Evolutionary conservation across 2,888 invertebrate species (phyloP).

Genomic region (Amphipoea lucens): DNA sequence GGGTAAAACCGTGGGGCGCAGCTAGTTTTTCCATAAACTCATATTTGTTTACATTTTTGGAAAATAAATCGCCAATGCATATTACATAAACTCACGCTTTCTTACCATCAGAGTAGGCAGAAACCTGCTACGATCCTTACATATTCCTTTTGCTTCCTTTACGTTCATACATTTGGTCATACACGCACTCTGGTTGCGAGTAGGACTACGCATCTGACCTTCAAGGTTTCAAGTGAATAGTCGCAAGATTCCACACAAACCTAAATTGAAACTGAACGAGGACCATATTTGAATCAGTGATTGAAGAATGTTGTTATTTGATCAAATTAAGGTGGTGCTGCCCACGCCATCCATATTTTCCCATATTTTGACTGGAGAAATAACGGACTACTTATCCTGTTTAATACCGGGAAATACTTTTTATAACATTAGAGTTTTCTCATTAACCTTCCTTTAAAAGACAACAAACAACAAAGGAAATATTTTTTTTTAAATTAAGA

Average conservation of each 20-base stretch:
- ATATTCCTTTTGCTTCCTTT: not conserved
- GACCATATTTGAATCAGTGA: not conserved
- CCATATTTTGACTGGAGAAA: not conserved
- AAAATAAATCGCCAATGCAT: too few relatives aligned
- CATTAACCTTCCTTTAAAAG: not conserved
- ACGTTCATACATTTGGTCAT: not conserved
- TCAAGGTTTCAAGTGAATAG: not conserved
- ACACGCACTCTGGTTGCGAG: not conserved
- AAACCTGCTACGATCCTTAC: not conserved
- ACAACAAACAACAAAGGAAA: not conserved
- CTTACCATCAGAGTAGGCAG: not conserved
- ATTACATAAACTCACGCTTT: not conserved
- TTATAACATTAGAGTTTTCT: not conserved
- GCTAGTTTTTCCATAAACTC: too few relatives aligned
- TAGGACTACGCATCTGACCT: not conserved
- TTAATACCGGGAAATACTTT: slow-evolving; percentile 6
- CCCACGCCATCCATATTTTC: not conserved
- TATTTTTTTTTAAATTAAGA: not conserved
- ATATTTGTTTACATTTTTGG: too few relatives aligned
- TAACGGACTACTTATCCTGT: not conserved
- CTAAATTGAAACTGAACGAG: not conserved
- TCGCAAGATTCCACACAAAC: not conserved
- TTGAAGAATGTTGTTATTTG: not conserved
- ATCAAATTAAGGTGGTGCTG: not conserved
- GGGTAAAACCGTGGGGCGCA: too few relatives aligned